These are phyloP conservation scores for Rhamnusium bicolor DNA, from an alignment of 2,888 invertebrate genomes.

Conservation along the genomic window DNA sequence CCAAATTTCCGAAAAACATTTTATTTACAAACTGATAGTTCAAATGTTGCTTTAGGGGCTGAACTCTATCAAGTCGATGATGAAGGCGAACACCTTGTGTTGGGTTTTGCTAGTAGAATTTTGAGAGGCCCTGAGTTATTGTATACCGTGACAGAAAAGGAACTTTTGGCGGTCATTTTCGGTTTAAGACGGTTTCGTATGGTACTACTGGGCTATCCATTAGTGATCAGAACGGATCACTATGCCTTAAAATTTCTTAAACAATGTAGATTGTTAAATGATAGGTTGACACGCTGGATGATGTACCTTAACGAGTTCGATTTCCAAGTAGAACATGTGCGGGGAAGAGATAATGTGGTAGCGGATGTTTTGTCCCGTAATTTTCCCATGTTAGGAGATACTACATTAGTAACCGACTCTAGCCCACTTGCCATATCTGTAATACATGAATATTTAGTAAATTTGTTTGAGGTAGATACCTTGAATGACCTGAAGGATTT, in stretches of 20 bases:
- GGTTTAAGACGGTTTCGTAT: conserved; percentile 38
- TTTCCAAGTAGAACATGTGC: conserved; percentile 34
- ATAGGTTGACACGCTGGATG: conserved; percentile 39
- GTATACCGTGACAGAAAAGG: conserved; percentile 46
- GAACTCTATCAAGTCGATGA: no score
- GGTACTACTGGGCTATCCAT: conserved; percentile 10
- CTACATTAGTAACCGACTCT: background rate
- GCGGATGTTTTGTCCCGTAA: conserved; percentile 38
- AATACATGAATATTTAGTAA: background rate
- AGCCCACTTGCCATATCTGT: background rate
- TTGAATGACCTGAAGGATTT: background rate
- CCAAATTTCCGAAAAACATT: no score
- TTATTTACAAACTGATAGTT: no score
- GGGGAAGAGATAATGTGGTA: conserved; percentile 40
- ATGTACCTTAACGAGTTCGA: conserved; percentile 39
- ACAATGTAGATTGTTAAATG: conserved; percentile 40
- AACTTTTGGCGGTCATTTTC: conserved; percentile 41
- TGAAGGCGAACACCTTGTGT: no score
- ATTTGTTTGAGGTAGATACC: conserved; percentile 8
- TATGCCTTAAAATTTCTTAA: conserved; percentile 40
- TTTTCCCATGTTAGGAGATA: background rate
- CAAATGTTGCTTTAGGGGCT: no score
- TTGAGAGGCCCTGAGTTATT: no score
- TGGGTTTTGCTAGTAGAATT: no score
- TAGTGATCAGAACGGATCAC: conserved; percentile 46